Percentiles rank a stretch among this genome's conserved stretches.
Conservation (phyloP, 2,113 vertebrate species). For the Erpornis zantholeuca region DNA sequence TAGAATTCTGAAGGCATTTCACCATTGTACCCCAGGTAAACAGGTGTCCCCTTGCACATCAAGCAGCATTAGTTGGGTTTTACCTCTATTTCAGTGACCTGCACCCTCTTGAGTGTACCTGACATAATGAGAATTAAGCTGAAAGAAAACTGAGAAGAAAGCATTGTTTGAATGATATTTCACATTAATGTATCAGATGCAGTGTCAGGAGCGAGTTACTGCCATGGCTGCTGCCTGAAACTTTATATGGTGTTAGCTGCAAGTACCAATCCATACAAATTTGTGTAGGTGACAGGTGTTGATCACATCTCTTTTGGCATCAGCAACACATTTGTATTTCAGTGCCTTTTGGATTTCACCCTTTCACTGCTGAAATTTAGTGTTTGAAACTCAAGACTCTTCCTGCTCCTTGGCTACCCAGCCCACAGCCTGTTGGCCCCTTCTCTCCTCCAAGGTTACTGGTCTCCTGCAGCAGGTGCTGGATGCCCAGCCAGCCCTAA, state of each 20-base stretch:
- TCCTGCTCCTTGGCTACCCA: neutral
- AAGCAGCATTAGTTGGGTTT: neutral
- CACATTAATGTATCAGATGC: neutral
- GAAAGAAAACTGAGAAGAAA: neutral
- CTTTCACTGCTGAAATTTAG: neutral
- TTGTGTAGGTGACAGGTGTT: neutral
- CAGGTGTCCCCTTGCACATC: neutral
- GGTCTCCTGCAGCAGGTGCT: accelerated
- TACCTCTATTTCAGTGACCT: neutral
- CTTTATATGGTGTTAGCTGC: neutral
- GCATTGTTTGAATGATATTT: neutral
- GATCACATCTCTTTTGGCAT: neutral
- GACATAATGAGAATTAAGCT: neutral
- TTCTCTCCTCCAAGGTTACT: neutral
- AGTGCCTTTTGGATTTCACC: neutral
- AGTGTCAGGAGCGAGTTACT: neutral
- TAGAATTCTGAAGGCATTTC: neutral
- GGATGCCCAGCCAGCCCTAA: neutral
- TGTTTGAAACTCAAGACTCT: neutral
- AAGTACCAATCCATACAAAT: neutral
- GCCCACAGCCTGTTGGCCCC: accelerated
- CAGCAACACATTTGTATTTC: neutral
- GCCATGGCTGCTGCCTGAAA: neutral
- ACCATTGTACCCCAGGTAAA: neutral
- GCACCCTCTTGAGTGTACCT: neutral